Evolutionary conservation across 2,888 invertebrate genomes (phyloP), one percentile per base, ranked within the genome.

Genomic region (Allacma fusca): DNA sequence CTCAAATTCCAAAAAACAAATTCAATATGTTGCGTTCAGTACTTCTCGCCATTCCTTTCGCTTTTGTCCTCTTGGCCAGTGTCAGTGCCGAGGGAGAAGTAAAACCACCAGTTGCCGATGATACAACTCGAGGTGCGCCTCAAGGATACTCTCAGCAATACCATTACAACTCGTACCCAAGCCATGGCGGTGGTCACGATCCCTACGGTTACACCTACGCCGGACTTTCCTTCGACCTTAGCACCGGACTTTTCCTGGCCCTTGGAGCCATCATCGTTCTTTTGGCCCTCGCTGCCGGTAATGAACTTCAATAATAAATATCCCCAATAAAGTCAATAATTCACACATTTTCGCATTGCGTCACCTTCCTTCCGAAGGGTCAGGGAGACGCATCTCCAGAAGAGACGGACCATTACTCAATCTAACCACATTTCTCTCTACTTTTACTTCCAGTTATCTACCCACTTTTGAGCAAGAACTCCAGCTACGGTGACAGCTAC

Each of bases 161-260:
- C 62, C 84, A 84, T 79, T 84, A 84, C 83, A 83, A 82, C 80
- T 81, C 83, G 44, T 83, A 83, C 81, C 83, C 83, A 64, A n/a
- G 19, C 50, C 68, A 62, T 13, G 78, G 78, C 21, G 76, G 76
- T 73, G 81, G 81, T 76, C 83, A 83, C 72, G 84, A 84, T 79
- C 84, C 83, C 81, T 84, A 84, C 83, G 84, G 84, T 62, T 83
- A 83, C 83, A 84, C 84, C 70, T 83, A 84, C 72, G 84, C 82
- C 76, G 83, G 83, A 59, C 84, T 83, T 75, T 84, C 84, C 40
- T 84, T 84, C 77, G 84, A 84, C 77, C 81, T 84, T 64, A 80
- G 80, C 82, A 84, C 84, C 78, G 84, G 84, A 70, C 81, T 84
- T 76, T 83, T 83, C 82, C 80, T 84, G 70, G 84, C 84, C 67